Conservation (phyloP, 2,113 vertebrate species). For the Alosa alosa region DNA sequence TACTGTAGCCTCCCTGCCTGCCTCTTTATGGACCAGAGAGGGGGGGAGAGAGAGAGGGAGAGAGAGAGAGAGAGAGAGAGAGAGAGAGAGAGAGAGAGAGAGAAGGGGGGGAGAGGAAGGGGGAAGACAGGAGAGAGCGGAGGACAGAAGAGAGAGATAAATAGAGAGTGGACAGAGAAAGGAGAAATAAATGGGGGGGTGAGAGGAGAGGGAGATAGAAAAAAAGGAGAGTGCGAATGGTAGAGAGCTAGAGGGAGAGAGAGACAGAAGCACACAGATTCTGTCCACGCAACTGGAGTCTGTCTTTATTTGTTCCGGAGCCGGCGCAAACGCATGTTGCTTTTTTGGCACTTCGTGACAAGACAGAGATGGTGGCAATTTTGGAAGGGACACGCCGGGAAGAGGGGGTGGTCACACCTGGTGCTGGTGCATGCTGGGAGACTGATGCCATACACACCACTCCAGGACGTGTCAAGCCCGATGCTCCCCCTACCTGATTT, state of each 20-base stretch:
- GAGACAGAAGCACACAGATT: neutral
- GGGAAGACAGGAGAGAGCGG: neutral
- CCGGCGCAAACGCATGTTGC: neutral
- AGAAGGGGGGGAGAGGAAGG: neutral
- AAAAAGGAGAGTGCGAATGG: neutral
- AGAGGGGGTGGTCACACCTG: neutral
- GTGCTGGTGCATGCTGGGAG: neutral
- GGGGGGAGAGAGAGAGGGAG: neutral
- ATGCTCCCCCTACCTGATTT: constrained; percentile 12
- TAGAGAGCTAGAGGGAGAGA: neutral
- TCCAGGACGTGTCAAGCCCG: constrained; percentile 3
- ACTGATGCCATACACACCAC: neutral
- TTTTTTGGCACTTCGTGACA: neutral
- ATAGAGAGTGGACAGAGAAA: neutral
- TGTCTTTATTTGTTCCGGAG: neutral
- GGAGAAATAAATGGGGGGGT: neutral
- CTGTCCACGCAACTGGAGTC: neutral
- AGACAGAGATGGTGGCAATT: neutral
- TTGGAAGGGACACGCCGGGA: neutral
- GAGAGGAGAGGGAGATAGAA: neutral
- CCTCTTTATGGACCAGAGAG: neutral
- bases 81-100: neutral
- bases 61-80: neutral
- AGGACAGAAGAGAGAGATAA: neutral
- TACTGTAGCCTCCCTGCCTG: neutral